Evolutionary conservation across 2,797 vertebrate genomes (phyloP).

Genomic region (Carcharodon carcharias): DNA sequence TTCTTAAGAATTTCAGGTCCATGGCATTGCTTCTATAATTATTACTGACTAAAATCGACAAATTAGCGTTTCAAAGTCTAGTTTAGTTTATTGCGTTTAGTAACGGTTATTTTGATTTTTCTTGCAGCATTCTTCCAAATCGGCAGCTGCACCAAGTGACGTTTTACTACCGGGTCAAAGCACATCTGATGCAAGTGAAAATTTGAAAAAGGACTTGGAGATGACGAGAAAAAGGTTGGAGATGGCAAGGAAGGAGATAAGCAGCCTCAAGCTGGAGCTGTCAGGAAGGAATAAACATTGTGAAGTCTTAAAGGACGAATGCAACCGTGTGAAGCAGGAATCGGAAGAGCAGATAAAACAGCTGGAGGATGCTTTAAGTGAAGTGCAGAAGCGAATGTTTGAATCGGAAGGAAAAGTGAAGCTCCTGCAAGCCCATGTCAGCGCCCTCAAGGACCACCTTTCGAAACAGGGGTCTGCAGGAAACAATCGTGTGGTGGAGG

Average conservation of each 20-base stretch:
- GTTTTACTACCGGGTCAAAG: conserved; percentile 54
- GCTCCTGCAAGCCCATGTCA: conserved; percentile 89
- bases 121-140: conserved; percentile 50
- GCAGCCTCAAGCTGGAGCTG: conserved; percentile 68
- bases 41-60: background rate
- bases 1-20: background rate
- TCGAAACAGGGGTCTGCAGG: conserved; percentile 51
- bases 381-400: conserved; percentile 94
- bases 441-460: conserved; percentile 86
- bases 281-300: conserved; percentile 72
- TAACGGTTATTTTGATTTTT: background rate
- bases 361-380: conserved; percentile 83
- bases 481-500: conserved; percentile 61
- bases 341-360: conserved; percentile 81
- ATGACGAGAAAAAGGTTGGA: conserved; percentile 57
- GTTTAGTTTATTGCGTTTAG: background rate
- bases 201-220: conserved; percentile 64
- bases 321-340: conserved; percentile 71
- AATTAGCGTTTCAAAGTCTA: background rate
- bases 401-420: conserved; percentile 95
- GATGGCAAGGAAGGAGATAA: conserved; percentile 56
- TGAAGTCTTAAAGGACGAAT: conserved; percentile 65
- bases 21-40: background rate
- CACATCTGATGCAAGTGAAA: conserved; percentile 60
- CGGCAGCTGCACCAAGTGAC: conserved; percentile 70